Evolutionary conservation across 2,113 vertebrate genomes (phyloP), one percentile per base, ranked within the genome.

Genomic region (Capreolus pygargus): DNA sequence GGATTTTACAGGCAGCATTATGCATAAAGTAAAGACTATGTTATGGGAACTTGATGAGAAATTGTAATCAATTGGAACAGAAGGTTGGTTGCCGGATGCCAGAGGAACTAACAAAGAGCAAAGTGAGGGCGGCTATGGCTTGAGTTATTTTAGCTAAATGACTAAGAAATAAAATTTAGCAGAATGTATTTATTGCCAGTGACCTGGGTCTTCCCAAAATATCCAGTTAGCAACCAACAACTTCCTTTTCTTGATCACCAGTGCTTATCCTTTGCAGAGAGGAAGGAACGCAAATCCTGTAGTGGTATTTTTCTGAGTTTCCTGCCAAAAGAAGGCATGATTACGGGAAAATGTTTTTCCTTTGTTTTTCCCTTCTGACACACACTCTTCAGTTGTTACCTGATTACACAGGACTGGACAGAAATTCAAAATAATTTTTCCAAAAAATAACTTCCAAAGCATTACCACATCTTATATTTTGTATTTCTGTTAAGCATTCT

Each of bases 201-300:
- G 87, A 87, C 74, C 90, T 76, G 47, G 17, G 74, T 84, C 97
- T 97, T 98, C 98, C 98, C 78, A 58, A 98, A 99, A 98, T 98
- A 98, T 94, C 98, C 96, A 94, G 25, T 92, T 96, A 64, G 0
- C 97, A 86, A 95, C 97, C 96, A 98, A 97, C 97, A 97, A 94
- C 98, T 98, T 98, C 98, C 98, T 98, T 92, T 98, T 98, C 96
- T 55, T 92, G 55, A 50, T 94, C 67, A 61, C 55, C 54, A 88
- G 86, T 98, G 97, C 98, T 98, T 97, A 98, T 91, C 97, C 97
- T 95, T 98, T 52, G 58, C 43, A 55, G 55, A 89, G 94, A 96
- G 97, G 94, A 95, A 97, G 97, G 98, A 96, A 98, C 96, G 90
- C 98, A 98, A 98, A 98, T 98, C 98, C 98, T 98, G 98, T 98